Conservation (phyloP, 2,113 vertebrate species). For the Acanthisitta chloris region DNA sequence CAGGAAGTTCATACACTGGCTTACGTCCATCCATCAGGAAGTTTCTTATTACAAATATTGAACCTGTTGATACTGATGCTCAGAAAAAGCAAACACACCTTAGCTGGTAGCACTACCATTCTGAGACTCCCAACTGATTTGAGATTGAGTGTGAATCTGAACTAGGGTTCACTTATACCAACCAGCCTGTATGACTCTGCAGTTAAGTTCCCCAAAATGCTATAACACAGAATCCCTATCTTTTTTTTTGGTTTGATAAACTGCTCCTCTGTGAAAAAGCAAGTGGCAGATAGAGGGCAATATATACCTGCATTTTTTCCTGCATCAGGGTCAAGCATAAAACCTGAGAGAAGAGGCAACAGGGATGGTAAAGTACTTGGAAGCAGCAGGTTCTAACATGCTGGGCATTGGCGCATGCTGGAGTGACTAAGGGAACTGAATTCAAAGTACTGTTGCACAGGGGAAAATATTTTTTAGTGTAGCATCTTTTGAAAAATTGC, state of each 20-base stretch:
- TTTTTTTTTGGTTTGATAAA: background rate
- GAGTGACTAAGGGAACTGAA: background rate
- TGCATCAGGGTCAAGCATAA: background rate
- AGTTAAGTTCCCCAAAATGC: background rate
- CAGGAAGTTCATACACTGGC: background rate
- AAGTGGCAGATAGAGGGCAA: background rate
- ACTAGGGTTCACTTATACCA: background rate
- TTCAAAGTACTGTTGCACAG: background rate
- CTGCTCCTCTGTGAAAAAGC: background rate
- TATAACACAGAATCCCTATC: background rate
- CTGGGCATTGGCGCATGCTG: background rate
- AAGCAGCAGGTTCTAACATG: background rate
- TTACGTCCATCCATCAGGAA: background rate
- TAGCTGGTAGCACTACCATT: background rate
- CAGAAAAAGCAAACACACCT: background rate
- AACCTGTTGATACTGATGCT: background rate
- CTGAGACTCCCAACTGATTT: background rate
- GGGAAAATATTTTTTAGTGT: background rate
- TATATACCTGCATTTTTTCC: background rate
- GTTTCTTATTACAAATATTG: background rate
- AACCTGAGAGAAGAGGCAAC: background rate
- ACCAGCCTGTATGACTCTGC: background rate
- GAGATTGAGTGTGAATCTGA: background rate
- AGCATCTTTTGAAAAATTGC: background rate
- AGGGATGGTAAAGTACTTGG: background rate